Conservation (phyloP, 2,113 vertebrate species). For the Pachypanchax playfairii region DNA sequence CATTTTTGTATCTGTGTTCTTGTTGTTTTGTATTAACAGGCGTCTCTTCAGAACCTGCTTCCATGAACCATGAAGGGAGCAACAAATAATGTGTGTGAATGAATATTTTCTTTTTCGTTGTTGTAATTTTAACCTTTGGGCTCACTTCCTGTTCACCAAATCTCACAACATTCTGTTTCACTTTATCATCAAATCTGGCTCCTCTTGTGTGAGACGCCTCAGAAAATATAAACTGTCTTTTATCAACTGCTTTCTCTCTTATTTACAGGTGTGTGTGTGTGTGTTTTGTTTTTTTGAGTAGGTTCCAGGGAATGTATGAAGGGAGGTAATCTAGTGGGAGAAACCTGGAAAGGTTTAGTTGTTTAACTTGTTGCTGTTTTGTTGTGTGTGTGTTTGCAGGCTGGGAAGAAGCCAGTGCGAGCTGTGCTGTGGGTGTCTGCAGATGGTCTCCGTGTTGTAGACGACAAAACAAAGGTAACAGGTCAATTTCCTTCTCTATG, state of each 20-base stretch:
- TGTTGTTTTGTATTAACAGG: constrained; percentile 47
- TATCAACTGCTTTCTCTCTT: constrained; percentile 45
- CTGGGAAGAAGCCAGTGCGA: constrained; percentile 95
- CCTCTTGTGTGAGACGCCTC: constrained; percentile 25
- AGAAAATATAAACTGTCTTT: constrained; percentile 20
- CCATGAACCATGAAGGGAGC: constrained; percentile 39
- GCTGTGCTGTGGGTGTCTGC: constrained; percentile 98
- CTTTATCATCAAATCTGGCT: constrained; percentile 24
- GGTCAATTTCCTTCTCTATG: neutral
- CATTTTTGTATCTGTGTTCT: constrained; percentile 26
- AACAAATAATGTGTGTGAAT: constrained; percentile 52
- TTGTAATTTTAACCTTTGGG: constrained; percentile 43
- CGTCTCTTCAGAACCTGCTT: constrained; percentile 47
- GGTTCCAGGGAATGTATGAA: constrained; percentile 35
- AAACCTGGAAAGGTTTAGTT: neutral
- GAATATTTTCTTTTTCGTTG: constrained; percentile 21
- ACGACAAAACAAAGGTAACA: constrained; percentile 98
- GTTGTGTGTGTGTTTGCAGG: constrained; percentile 79
- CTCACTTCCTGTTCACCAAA: constrained; percentile 43
- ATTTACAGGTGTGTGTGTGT: constrained; percentile 52
- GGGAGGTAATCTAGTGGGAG: constrained; percentile 5
- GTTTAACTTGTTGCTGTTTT: constrained; percentile 38
- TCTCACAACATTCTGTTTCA: constrained; percentile 12
- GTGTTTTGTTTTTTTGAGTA: constrained; percentile 13
- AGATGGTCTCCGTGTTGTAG: constrained; percentile 95